A percentile compares a stretch with the other conserved stretches of the same genome.
These are phyloP conservation scores for Acanthurus leucopareius DNA, from an alignment of 2,797 vertebrate species.

Conservation along the genomic window DNA sequence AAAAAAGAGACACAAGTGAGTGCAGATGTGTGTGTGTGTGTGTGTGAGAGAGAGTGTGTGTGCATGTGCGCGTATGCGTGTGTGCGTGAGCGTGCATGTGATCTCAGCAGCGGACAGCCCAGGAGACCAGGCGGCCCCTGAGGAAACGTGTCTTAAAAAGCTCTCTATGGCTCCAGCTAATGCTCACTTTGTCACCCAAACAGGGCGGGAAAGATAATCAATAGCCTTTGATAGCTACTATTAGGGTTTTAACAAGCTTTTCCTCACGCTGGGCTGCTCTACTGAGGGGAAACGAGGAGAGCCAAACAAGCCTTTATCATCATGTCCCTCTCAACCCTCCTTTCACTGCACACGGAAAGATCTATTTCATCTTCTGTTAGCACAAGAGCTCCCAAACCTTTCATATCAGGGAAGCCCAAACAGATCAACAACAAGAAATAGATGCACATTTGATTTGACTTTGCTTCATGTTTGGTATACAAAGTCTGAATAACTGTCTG, in stretches of 20 bases:
- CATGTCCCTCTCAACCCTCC: constrained; percentile 56
- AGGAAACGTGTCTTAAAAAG: constrained; percentile 81
- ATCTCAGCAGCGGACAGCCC: constrained; percentile 62
- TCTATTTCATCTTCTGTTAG: constrained; percentile 44
- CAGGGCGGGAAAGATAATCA: constrained; percentile 90
- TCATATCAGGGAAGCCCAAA: constrained; percentile 5
- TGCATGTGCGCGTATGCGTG: background rate
- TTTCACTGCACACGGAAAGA: constrained; percentile 38
- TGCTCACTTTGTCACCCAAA: constrained; percentile 91
- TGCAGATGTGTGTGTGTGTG: constrained; percentile 9
- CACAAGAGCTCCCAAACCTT: constrained; percentile 18
- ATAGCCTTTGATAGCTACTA: constrained; percentile 90
- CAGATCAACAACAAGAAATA: background rate
- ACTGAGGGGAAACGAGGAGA: constrained; percentile 70
- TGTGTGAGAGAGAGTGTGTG: constrained; percentile 12
- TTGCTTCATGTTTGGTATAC: background rate
- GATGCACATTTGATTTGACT: background rate
- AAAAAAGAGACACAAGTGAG: constrained; percentile 46
- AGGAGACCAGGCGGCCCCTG: constrained; percentile 74
- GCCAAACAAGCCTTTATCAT: constrained; percentile 74
- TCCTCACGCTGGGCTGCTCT: constrained; percentile 85
- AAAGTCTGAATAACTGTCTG: background rate
- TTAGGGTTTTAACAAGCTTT: constrained; percentile 89
- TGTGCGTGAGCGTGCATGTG: constrained; percentile 52
- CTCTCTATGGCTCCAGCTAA: constrained; percentile 82